Evolutionary conservation across 2,888 invertebrate species (phyloP), one percentile per base, ranked within the genome.

Genomic region (Barypeithes pellucidus): DNA sequence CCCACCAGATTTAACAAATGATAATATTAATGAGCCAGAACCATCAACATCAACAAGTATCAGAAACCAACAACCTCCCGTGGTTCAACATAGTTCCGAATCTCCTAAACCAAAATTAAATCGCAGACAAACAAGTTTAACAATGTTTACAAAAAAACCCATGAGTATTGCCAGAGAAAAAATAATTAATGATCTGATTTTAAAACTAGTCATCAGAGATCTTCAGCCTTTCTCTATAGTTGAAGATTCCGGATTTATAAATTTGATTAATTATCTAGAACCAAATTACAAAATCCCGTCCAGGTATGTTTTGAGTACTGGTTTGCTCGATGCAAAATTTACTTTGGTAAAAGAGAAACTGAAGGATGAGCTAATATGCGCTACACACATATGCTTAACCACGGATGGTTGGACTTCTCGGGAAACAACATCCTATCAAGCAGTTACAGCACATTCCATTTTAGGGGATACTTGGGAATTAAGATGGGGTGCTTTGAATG

Each of bases 191-290:
- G 12, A 61, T 54, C 47, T 63, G 45, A 47, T 63, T 63, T 69
- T 72, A 29, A 65, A 75, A 39, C 59, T 75, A 67, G 45, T 70
- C 7, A 29, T 73, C 11, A 71, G 63, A 65, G 76, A 71, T 43
- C 67, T 73, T 14, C 76, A 73, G 33, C 71, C 73, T 8, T 68
- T 73, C 67, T 76, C 76, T 36, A 54, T 76, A 22, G 73, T 76
- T 43, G 67, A 76, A 63, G 73, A 72, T 59, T 29, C 36, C 36
- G 72, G 72, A 12, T 72, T 65, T 50, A 41, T 65, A 33, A 65
- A 75, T 16, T 52, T 73, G n/a, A 45, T 65, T 47, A 20, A 63
- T 66, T 65, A 65, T 39, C 59, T 70, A 39, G 69, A 73, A 65
- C 65, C 73, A 39, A 36, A 43, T 29, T 73, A 65, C 50, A 69